Base-by-base conservation (phyloP, 2,888 invertebrate species). In the Trypoxylon attenuatum region DNA sequence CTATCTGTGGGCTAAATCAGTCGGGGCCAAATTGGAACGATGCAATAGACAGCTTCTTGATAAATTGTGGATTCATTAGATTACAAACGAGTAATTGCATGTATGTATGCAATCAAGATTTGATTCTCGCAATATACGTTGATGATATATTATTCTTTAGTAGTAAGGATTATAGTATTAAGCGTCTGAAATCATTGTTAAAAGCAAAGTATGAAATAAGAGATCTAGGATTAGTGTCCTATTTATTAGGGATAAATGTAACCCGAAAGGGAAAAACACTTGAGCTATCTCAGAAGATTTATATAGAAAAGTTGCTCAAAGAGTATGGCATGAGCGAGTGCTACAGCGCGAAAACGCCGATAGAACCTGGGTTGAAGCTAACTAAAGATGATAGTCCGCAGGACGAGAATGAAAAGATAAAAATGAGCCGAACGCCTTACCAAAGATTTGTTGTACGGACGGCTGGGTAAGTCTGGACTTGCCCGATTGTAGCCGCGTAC, bases 1-100 rank as follows among this genome's bases (percentile, higher is more conserved):
- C 60, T 1, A 56, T 43, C 6, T 57, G 52, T 25, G 39, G 47
- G 6, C 8, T 52, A 4, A 63, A 55, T 13, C 50, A 51, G 5
- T 42, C 41, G 2, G 54, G 49, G 16, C 16, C 51, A 22, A 53
- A 16, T 15, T 57, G 49, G 49, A 57, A 63, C 5, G 5, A 47
- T 5, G 41, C 19, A 15, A 15, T 51, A 5, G 13, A 41, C 18
- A 10, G 5, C 5, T 51, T 51, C n/a, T 25, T 51, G 3, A 23
- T 16, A 21, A 13, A 39, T 15, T 3, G 8, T 2, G 41, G 41
- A 2, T 41, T 51, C 16, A 13, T 0, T 10, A 6, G 51, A 5
- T 19, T 51, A 25, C 13, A 22, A 15, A 23, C 39, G 1, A 23
- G 22, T 16, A 51, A 41, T 19, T 51, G 51, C 23, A n/a, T 21